Base-by-base conservation (phyloP, 2,797 vertebrate species). In the Rhadinocentrus ornatus region DNA sequence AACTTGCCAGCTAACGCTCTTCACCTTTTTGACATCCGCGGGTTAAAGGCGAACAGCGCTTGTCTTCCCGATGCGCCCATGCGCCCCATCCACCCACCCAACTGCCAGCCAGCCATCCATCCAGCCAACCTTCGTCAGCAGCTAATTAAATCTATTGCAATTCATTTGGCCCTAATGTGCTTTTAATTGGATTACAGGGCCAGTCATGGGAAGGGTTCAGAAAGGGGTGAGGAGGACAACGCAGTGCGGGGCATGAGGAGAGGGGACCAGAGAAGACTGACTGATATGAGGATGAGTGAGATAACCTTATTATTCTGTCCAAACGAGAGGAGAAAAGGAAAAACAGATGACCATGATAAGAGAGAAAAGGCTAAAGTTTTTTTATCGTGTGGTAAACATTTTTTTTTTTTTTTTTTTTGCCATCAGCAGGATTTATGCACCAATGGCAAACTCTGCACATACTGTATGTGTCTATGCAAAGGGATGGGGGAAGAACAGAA, bases 121-220 rank as follows among this genome's bases (percentile, higher is more conserved):
- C 72, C 78, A 73, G 57, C 78, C 87, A 88, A 79, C 91, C 89
- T 92, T 93, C 77, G 72, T 91, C 93, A 90, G 88, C 84, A 57
- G 85, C 90, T 93, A 94, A 95, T 95, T 93, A 85, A 93, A 94
- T 95, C 89, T 86, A 63, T 73, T 6, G 70, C 88, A 88, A 91
- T 94, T 94, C 89, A 92, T 93, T 95, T 94, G 86, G 83, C 74
- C 84, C 81, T 93, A 93, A 95, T 93, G 91, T 89, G 90, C 80
- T 93, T 92, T 93, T 95, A 95, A 94, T 94, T 93, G 85, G 82
- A 93, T 95, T 94, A 93, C 82, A 86, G 90, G 68, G 80, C 65
- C 66, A 81, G 91, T 91, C 86, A 76, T 66, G 76, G 86, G 86
- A 84, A 86, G 87, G 87, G 86, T 89, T 86, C 88, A 86, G 77